These are phyloP conservation scores for Notarius lentiginosus DNA, from an alignment of 2,113 vertebrate genomes.

Conservation along the genomic window DNA sequence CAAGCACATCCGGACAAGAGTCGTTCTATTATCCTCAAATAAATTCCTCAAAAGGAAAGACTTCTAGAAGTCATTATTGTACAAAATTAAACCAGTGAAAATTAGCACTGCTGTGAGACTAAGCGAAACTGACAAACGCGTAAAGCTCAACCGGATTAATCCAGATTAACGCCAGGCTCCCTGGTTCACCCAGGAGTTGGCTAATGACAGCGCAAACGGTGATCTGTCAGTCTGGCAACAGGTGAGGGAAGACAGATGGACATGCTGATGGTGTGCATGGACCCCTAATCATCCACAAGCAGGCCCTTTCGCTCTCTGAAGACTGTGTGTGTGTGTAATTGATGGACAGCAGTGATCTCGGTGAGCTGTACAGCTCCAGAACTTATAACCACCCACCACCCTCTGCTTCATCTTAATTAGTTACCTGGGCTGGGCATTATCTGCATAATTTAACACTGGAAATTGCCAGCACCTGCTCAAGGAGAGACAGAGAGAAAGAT, in stretches of 20 bases:
- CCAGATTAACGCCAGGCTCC: not conserved
- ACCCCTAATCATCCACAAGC: conserved; percentile 29
- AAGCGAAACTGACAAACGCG: not conserved
- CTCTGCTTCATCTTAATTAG: conserved; percentile 62
- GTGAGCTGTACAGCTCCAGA: conserved; percentile 44
- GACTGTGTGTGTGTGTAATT: conserved; percentile 1
- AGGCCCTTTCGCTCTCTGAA: conserved; percentile 25
- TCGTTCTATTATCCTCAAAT: not conserved
- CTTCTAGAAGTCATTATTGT: not conserved
- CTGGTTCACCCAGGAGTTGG: conserved; percentile 5
- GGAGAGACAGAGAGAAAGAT: conserved; percentile 10
- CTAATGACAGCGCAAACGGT: not conserved
- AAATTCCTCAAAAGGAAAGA: not conserved
- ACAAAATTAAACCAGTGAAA: not conserved
- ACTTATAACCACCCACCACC: conserved; percentile 47
- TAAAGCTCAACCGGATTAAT: not conserved
- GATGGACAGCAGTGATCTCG: conserved; percentile 44
- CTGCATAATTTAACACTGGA: conserved; percentile 53
- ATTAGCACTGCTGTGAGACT: not conserved
- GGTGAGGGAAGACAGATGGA: conserved; percentile 46
- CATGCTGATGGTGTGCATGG: conserved; percentile 8
- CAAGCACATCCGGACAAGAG: not conserved
- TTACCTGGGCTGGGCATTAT: conserved; percentile 62
- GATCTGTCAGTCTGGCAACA: conserved; percentile 39
- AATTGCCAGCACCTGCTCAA: conserved; percentile 57